Evolutionary conservation across 2,797 vertebrate genomes (phyloP).

Genomic region (Brotula barbata): DNA sequence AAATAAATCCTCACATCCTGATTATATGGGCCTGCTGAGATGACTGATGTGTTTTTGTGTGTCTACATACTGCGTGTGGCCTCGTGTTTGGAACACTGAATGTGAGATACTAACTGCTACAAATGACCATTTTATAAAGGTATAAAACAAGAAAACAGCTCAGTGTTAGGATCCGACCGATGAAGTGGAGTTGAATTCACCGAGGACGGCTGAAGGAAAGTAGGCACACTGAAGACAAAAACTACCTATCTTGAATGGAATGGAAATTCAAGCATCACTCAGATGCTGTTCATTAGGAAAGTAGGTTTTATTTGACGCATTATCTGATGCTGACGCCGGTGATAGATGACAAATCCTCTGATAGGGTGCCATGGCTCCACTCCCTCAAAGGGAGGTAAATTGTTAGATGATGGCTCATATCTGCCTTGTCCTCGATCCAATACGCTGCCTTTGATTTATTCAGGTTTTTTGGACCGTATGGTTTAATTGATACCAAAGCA

Average conservation of each 20-base stretch:
- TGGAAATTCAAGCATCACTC: slow-evolving; percentile 42
- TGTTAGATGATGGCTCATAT: slow-evolving; percentile 34
- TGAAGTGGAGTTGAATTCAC: neutral
- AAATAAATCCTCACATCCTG: neutral
- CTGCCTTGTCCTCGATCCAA: slow-evolving; percentile 37
- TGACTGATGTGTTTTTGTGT: neutral
- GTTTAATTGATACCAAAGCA: slow-evolving; percentile 48
- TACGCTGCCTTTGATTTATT: slow-evolving; percentile 54
- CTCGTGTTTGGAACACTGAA: neutral
- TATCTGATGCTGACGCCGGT: slow-evolving; percentile 37
- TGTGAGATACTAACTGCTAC: neutral
- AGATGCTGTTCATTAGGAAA: slow-evolving; percentile 26
- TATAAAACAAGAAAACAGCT: no score
- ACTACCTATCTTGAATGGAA: slow-evolving; percentile 38
- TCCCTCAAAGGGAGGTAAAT: slow-evolving; percentile 31
- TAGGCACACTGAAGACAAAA: slow-evolving; percentile 12
- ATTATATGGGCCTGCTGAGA: neutral
- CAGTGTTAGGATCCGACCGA: no score
- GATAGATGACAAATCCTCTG: slow-evolving; percentile 42
- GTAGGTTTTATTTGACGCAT: slow-evolving; percentile 51
- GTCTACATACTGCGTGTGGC: neutral
- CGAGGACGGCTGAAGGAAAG: slow-evolving; percentile 12
- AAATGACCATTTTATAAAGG: no score
- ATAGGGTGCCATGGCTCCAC: slow-evolving; percentile 36
- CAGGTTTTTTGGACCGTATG: slow-evolving; percentile 34